Evolutionary conservation across 2,888 invertebrate genomes (phyloP), one percentile per base, ranked within the genome.

Genomic region (Axea sp.): DNA sequence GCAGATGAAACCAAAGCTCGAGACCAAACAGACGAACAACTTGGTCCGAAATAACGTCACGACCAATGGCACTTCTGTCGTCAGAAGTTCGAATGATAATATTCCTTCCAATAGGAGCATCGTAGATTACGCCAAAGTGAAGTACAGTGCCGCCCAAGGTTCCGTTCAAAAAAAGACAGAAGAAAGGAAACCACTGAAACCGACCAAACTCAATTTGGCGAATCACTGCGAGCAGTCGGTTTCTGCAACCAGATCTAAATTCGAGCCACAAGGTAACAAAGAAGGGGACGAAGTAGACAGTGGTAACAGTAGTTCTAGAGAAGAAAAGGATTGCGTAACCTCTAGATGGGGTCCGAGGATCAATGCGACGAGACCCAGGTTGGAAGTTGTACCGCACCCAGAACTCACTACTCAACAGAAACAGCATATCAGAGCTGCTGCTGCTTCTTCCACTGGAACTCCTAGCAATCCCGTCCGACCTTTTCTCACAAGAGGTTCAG

Each of bases 401-500:
- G 92, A 92, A 83, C 85, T 92, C 76, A 91, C 91, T 0, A 89
- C 89, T 14, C 91, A 90, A 76, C 91, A 91, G 83, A 89, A 90
- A 77, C 91, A 90, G 78, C 91, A 92, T 79, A 89, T 87, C 39
- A 79, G 86, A 8, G 86, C 87, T 1, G 84, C 86, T 0, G 86
- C 86, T 81, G 51, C 49, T 15, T 64, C 64, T 1, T 85, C 86
- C 0, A 81, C 83, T 83, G 91, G 81, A 83, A 90, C 79, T 80
- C 90, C 78, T 4, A 83, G 88, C 76, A 92, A 91, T 84, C 95
- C 96, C 3, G 93, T 95, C 60, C 90, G 95, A 47, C 95, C 95
- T 8, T 95, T 96, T 88, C 90, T 96, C 53, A 95, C 96, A 31
- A 91, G 96, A 68, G 96, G 96, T 14, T 96, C 96, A 2, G 96